Conservation (phyloP, 2,888 invertebrate genomes). For the Euproctis similis region DNA sequence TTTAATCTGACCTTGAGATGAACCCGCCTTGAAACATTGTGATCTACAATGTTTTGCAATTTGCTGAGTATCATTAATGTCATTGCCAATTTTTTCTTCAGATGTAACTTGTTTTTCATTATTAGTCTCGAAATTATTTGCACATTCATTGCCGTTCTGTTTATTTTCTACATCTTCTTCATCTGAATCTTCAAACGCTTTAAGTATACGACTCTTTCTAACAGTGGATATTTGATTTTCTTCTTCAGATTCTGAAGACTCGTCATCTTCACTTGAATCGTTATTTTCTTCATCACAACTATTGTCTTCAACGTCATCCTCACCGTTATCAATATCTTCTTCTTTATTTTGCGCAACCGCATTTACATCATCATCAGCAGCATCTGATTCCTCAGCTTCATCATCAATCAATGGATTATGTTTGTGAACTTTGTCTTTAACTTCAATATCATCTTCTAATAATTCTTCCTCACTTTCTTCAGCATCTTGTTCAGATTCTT, state of each 20-base stretch:
- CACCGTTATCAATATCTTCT: slow-evolving; percentile 22
- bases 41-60: slow-evolving; percentile 3
- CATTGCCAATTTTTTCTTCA: slow-evolving; percentile 2
- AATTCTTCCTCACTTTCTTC: slow-evolving; percentile 70
- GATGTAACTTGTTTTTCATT: slow-evolving; percentile 3
- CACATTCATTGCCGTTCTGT: slow-evolving; percentile 3
- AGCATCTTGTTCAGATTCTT: slow-evolving; percentile 44
- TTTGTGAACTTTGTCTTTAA: slow-evolving; percentile 55
- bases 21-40: slow-evolving; percentile 14
- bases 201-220: slow-evolving; percentile 60
- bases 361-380: slow-evolving; percentile 29
- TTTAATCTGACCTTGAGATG: slow-evolving; percentile 55
- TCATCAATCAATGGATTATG: slow-evolving; percentile 58
- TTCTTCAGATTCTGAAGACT: slow-evolving; percentile 48
- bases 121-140: background rate
- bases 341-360: slow-evolving; percentile 23
- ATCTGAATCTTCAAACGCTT: slow-evolving; percentile 69
- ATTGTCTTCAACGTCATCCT: slow-evolving; percentile 25
- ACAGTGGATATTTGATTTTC: slow-evolving; percentile 33
- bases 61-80: slow-evolving; percentile 4
- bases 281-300: slow-evolving; percentile 35
- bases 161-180: slow-evolving; percentile 37
- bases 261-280: slow-evolving; percentile 37
- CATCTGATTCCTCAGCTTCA: slow-evolving; percentile 70
- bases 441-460: slow-evolving; percentile 42